phyloP scores from a whole-genome alignment of 2,797 vertebrate species.

The Geotria australis region DNA sequence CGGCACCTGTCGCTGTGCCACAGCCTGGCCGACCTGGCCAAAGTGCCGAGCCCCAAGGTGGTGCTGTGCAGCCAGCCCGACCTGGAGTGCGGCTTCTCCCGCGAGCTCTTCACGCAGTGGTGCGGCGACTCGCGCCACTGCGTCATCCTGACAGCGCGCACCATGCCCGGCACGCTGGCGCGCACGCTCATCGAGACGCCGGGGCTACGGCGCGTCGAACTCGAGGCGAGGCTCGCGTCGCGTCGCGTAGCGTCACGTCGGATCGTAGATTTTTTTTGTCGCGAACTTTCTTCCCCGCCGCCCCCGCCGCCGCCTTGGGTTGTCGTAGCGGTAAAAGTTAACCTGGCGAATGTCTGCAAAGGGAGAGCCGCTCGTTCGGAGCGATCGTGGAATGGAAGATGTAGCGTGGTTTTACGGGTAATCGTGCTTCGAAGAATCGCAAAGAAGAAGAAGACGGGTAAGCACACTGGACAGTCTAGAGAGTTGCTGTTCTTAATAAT shows the following conservation, averaged over 20 bases:
- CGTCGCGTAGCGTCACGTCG: background rate
- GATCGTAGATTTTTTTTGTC: too few species aligned
- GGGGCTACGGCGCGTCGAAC: conserved; percentile 61
- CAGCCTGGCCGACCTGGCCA: conserved; percentile 58
- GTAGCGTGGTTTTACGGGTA: too few species aligned
- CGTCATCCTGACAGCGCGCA: conserved; percentile 75
- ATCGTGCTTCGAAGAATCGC: too few species aligned
- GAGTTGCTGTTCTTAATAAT: too few species aligned
- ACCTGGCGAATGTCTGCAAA: too few species aligned
- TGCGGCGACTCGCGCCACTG: conserved; percentile 76
- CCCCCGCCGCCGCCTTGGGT: too few species aligned
- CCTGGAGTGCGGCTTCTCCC: conserved; percentile 82
- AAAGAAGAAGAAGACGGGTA: too few species aligned
- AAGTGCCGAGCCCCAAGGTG: conserved; percentile 86
- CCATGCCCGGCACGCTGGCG: conserved; percentile 67
- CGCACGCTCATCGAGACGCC: conserved; percentile 84
- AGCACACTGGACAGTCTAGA: too few species aligned
- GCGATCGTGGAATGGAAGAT: too few species aligned
- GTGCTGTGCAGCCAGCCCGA: conserved; percentile 92
- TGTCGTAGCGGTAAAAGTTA: too few species aligned
- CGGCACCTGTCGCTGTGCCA: conserved; percentile 80
- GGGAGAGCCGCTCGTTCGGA: too few species aligned
- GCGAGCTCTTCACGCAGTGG: conserved; percentile 94
- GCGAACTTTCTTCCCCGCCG: too few species aligned
- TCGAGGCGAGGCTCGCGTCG: conserved; percentile 34